Percentiles rank a stretch among this genome's conserved stretches.
Evolutionary conservation across 2,113 vertebrate genomes (phyloP).

Genomic region (Onychostoma macrolepis): DNA sequence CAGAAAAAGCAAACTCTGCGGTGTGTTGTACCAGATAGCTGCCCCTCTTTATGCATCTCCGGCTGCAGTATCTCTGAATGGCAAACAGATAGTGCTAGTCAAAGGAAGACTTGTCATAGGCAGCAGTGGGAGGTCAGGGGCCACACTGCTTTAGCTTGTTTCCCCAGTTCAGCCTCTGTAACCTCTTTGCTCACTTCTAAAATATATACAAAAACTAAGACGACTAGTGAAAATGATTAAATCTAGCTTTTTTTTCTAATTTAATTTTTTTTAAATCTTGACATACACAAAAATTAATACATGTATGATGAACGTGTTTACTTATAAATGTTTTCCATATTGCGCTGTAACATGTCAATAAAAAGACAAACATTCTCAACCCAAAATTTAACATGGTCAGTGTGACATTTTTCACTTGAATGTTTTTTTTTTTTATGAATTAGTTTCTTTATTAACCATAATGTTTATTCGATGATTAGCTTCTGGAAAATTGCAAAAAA

Average conservation of each 20-base stretch:
- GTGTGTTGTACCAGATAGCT: constrained; percentile 42
- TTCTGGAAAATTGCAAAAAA: no score
- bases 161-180: constrained; percentile 19
- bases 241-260: neutral
- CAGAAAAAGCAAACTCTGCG: constrained; percentile 49
- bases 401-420: no score
- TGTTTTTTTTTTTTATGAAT: no score
- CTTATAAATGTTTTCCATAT: no score
- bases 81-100: constrained; percentile 48
- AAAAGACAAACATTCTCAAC: no score
- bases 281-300: no score
- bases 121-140: constrained; percentile 30
- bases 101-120: constrained; percentile 37
- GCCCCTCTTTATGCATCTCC: constrained; percentile 44
- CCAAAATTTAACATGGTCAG: no score
- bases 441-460: no score
- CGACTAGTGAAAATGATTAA: neutral
- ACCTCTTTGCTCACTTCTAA: neutral
- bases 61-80: constrained; percentile 51
- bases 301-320: no score
- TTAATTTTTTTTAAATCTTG: no score
- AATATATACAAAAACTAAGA: neutral
- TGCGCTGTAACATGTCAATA: no score
- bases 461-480: no score
- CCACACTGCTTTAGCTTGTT: constrained; percentile 36